phyloP scores from a whole-genome alignment of 2,888 invertebrate genomes.

The Heliothis peltigera region DNA sequence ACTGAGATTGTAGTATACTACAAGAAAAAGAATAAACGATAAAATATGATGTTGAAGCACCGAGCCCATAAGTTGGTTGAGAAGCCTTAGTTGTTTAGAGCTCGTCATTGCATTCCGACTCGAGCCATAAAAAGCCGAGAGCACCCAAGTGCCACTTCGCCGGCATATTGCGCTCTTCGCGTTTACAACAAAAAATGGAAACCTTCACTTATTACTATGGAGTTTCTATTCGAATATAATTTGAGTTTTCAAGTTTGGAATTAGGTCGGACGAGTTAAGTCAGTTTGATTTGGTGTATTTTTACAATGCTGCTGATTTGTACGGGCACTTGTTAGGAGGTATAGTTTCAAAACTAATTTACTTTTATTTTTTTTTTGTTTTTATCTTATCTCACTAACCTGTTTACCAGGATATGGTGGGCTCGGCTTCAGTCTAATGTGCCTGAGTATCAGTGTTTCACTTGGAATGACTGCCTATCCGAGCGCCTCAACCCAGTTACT shows the following conservation, averaged over 20 bases:
- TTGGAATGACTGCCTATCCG: no score
- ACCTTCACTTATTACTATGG: conserved; percentile 66
- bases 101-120: conserved; percentile 65
- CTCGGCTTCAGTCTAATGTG: no score
- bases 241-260: conserved; percentile 51
- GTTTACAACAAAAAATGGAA: conserved; percentile 69
- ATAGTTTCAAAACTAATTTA: no score
- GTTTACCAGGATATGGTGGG: no score
- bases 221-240: conserved; percentile 70
- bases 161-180: conserved; percentile 78
- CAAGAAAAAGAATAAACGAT: conserved; percentile 39
- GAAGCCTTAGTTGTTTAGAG: conserved; percentile 81
- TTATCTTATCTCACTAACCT: no score
- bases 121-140: conserved; percentile 74
- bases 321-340: no score
- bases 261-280: no score
- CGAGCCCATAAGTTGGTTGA: conserved; percentile 72
- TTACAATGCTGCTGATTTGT: no score
- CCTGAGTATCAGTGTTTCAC: no score
- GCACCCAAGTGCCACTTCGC: conserved; percentile 70
- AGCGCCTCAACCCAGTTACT: no score
- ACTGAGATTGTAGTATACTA: background rate
- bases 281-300: no score
- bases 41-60: conserved; percentile 58
- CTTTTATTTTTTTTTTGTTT: no score